Base-by-base conservation (phyloP, 2,113 vertebrate genomes). In the Scomber colias region DNA sequence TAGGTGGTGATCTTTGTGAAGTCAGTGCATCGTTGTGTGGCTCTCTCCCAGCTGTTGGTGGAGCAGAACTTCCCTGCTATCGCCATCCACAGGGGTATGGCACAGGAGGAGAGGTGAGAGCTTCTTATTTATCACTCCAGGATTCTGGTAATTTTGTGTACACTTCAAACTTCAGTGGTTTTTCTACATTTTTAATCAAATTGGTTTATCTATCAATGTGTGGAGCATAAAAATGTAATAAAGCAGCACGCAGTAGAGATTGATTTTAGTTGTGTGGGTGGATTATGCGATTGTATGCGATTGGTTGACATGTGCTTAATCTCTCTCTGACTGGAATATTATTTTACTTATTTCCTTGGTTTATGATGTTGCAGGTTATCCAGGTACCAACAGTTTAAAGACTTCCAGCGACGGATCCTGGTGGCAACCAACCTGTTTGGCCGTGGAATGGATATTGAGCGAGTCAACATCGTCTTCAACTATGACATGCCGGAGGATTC, bases 1-100 rank as follows among this genome's bases (percentile, higher is more conserved):
- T 93, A 97, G 96, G 96, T 97, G 94, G 96, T 97, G 90, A 97
- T 97, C 91, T 97, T 97, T 0, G 96, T 97, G 85, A 97, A 97
- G 94, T 96, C 96, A 0, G 95, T 97, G 35, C 96, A 97, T 91
- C 95, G 97, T 55, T 97, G 97, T 57, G 93, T 97, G 64, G 97
- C 97, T 0, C 92, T 97, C 27, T 96, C 97, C 24, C 96, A 97
- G 93, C 96, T 97, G 8, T 91, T 97, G 1, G 95, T 97, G 87
- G 97, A 97, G 53, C 97, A 97, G 75, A 97, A 97, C 71, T 97
- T 97, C 90, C 97, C 96, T 0, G 97, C 96, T 16, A 97, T 97
- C 0, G 96, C 97, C 59, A 97, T 97, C 82, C 96, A 97, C 92
- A 90, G 96, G 49, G 96, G 96, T 71, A 97, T 97, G 97, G 91